Evolutionary conservation across 2,797 vertebrate species (phyloP).

Genomic region (Botia kubotai): DNA sequence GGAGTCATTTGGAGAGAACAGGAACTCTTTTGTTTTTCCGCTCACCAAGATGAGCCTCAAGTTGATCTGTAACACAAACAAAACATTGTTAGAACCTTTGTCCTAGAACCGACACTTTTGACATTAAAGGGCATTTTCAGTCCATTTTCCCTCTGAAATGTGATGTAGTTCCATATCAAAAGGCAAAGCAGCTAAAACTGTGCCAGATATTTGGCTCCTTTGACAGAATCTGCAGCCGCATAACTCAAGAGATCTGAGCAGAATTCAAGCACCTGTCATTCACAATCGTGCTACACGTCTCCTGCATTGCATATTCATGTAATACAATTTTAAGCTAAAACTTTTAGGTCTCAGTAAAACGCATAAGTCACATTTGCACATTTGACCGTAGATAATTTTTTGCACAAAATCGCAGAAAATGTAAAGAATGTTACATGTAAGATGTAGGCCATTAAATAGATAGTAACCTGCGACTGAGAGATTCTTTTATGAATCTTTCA

Average conservation of each 20-base stretch:
- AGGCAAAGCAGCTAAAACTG: not conserved
- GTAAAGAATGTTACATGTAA: no score
- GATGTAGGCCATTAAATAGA: not conserved
- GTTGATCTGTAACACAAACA: conserved; percentile 87
- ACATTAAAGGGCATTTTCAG: not conserved
- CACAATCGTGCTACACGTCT: not conserved
- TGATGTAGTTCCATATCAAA: not conserved
- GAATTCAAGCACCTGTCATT: not conserved
- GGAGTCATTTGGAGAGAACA: conserved; percentile 94
- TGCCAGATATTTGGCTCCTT: not conserved
- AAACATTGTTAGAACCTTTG: not conserved
- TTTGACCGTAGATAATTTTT: not conserved
- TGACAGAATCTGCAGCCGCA: not conserved
- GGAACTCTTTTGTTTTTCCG: conserved; percentile 97
- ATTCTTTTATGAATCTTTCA: conserved; percentile 14
- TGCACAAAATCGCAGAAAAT: not conserved
- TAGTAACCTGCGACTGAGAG: not conserved
- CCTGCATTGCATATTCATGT: not conserved
- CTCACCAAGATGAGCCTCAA: conserved; percentile 97
- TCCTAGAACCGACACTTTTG: not conserved
- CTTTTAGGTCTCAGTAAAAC: not conserved
- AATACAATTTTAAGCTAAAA: not conserved
- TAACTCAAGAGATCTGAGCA: not conserved
- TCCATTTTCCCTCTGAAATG: not conserved
- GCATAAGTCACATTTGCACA: not conserved